Evolutionary conservation across 2,888 invertebrate genomes (phyloP).

Genomic region (Teinopalpus imperialis): DNA sequence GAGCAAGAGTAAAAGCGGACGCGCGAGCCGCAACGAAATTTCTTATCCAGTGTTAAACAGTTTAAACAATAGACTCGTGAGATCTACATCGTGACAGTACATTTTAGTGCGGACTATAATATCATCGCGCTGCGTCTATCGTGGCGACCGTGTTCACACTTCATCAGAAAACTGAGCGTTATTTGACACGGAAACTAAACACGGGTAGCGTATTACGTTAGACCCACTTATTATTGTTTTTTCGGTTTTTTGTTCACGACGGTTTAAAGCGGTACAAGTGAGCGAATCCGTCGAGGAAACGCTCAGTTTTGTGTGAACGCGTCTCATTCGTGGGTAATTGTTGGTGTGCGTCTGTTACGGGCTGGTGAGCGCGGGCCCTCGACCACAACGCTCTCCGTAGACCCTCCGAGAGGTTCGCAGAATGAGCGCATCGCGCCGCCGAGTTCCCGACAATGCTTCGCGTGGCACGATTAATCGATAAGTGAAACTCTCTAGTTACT

Average conservation of each 20-base stretch:
- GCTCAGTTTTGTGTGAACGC: conserved; percentile 61
- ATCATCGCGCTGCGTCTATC: conserved; percentile 7
- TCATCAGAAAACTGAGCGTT: background rate
- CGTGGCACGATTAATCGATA: conserved; percentile 70
- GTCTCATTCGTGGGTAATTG: conserved; percentile 74
- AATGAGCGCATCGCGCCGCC: conserved; percentile 62
- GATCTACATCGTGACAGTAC: conserved; percentile 51
- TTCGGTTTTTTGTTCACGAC: background rate
- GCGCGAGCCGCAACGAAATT: conserved; percentile 56
- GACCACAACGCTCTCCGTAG: conserved; percentile 58
- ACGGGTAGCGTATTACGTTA: background rate
- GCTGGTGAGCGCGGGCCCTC: conserved; percentile 75
- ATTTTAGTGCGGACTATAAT: conserved; percentile 42
- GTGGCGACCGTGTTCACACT: conserved; percentile 2
- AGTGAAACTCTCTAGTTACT: conserved; percentile 65
- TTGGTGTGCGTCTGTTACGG: conserved; percentile 74
- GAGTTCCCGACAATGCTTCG: conserved; percentile 62
- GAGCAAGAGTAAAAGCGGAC: conserved; percentile 69
- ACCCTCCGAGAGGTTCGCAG: conserved; percentile 70
- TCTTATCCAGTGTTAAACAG: conserved; percentile 60
- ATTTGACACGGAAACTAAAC: conserved; percentile 10
- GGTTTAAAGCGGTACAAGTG: conserved; percentile 43
- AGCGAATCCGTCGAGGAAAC: conserved; percentile 49
- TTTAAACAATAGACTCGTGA: conserved; percentile 74
- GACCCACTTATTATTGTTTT: background rate